These are phyloP conservation scores for Enteromius mattozi DNA, from an alignment of 2,797 vertebrate genomes.

Conservation along the genomic window DNA sequence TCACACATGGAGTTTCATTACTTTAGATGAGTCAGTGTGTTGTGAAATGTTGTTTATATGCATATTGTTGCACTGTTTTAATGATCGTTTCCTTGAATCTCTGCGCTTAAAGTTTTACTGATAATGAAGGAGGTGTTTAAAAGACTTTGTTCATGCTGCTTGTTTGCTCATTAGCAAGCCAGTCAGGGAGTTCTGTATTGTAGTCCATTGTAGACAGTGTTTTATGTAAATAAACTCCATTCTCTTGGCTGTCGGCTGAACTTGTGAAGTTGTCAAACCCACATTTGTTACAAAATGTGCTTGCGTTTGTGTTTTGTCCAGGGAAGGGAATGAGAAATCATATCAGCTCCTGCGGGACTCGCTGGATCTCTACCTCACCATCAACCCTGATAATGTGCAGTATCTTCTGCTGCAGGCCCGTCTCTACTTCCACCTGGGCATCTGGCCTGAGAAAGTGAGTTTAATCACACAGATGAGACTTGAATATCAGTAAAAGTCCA, in stretches of 20 bases:
- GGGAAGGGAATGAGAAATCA: conserved; percentile 95
- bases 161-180: not conserved
- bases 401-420: conserved; percentile 95
- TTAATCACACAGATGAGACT: not conserved
- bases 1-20: not conserved
- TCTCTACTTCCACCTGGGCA: conserved; percentile 97
- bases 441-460: conserved; percentile 98
- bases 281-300: conserved; percentile 18
- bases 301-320: conserved; percentile 63
- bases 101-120: not conserved
- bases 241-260: conserved; percentile 9
- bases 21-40: not conserved
- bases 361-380: conserved; percentile 95
- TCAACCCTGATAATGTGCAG: conserved; percentile 97
- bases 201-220: not conserved
- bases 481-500: not conserved
- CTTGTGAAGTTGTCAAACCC: not conserved
- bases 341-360: conserved; percentile 97
- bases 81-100: not conserved
- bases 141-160: not conserved
- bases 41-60: not conserved
- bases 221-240: not conserved
- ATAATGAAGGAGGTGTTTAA: not conserved
- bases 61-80: not conserved
- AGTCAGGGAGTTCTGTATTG: not conserved